These are phyloP conservation scores for Aphrocallistes beatrix DNA, from an alignment of 37 sponge, comb jelly and placozoan genomes.

Conservation along the genomic window DNA sequence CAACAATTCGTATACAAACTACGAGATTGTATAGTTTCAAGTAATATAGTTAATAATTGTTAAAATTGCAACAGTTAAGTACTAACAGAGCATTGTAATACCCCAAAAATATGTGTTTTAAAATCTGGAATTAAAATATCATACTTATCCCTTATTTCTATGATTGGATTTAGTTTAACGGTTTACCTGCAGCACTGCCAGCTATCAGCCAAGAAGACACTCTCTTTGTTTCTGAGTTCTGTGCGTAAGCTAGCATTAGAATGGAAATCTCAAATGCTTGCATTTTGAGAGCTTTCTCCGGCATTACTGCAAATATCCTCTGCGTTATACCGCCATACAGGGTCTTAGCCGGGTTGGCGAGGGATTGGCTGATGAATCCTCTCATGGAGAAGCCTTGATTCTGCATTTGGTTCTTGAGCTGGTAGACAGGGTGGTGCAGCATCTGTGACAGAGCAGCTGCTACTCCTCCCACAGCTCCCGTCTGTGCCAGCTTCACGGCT, in stretches of 20 bases:
- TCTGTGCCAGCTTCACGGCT: neutral
- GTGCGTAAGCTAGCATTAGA: neutral
- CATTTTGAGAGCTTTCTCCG: constrained; percentile 83
- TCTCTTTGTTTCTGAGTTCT: neutral
- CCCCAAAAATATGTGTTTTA: no score
- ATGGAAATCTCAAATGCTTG: constrained; percentile 42
- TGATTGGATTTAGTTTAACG: neutral
- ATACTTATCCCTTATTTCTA: no score
- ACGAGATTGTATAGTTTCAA: no score
- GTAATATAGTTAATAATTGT: no score
- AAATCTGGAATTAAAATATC: no score
- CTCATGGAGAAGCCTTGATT: neutral
- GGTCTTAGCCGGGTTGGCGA: neutral
- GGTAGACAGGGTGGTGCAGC: neutral
- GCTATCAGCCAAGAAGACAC: constrained; percentile 46
- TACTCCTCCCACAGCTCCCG: neutral
- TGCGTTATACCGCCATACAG: constrained; percentile 39
- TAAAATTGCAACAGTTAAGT: no score
- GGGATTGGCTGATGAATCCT: neutral
- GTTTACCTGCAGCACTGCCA: constrained; percentile 59
- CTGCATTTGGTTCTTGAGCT: neutral
- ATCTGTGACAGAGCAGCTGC: neutral
- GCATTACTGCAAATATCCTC: constrained; percentile 65
- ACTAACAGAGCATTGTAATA: no score
- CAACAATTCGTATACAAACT: no score